These are phyloP conservation scores for Pithys albifrons DNA, from an alignment of 2,113 vertebrate species.

Conservation along the genomic window DNA sequence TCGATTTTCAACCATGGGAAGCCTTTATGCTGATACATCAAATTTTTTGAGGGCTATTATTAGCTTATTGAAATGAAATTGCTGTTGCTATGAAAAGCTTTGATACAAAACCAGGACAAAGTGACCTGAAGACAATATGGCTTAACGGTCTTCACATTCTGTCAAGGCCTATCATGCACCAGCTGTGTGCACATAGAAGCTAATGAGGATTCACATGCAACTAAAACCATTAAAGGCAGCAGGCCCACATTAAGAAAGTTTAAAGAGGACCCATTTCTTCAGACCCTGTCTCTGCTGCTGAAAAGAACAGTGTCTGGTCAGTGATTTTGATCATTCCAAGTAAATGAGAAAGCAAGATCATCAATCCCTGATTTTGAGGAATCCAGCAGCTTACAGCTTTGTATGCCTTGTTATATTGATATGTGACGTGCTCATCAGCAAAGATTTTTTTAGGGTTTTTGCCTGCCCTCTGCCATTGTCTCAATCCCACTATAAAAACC, in stretches of 20 bases:
- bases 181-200: background rate
- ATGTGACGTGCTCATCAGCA: background rate
- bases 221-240: background rate
- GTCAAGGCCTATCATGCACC: background rate
- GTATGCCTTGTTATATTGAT: background rate
- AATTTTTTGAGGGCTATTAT: slow-evolving; percentile 10
- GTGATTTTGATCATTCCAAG: background rate
- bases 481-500: background rate
- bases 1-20: background rate
- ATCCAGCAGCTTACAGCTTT: background rate
- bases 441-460: background rate
- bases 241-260: background rate
- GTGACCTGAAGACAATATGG: background rate
- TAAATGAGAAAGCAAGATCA: background rate
- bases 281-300: background rate
- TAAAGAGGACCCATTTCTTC: background rate
- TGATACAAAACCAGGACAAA: slow-evolving; percentile 25
- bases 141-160: background rate
- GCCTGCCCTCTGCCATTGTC: background rate
- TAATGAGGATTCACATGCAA: background rate
- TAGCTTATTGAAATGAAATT: slow-evolving; percentile 37
- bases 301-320: background rate
- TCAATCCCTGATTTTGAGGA: background rate
- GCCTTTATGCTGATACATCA: background rate
- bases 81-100: slow-evolving; percentile 16